A percentile compares a stretch with the other conserved stretches of the same genome.
Evolutionary conservation across 1,140 invertebrate genomes (phyloP).

Genomic region (Galendromus occidentalis): DNA sequence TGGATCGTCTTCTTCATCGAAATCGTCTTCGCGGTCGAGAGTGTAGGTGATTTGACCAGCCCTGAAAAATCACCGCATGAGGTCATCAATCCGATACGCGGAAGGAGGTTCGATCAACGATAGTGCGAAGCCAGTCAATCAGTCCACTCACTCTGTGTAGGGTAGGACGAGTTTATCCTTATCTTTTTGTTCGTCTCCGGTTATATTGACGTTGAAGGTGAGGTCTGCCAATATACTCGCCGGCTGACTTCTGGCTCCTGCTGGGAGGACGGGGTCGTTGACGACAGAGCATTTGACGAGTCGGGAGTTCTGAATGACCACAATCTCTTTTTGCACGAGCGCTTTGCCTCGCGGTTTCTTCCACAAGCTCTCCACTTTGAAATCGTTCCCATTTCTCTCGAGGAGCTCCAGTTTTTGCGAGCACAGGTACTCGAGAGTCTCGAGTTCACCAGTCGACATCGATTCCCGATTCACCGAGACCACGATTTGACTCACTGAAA

Average conservation of each 20-base stretch:
- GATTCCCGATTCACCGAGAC: neutral
- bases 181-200: neutral
- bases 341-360: neutral
- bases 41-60: constrained; percentile 3
- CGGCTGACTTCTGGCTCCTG: neutral
- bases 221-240: neutral
- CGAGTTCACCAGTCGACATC: neutral
- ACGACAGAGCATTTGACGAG: too few species aligned
- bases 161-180: neutral
- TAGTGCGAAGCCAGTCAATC: neutral
- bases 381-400: neutral
- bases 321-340: neutral
- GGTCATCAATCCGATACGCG: neutral
- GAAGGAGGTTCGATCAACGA: neutral
- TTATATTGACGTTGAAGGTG: neutral
- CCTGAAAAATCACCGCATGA: neutral
- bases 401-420: neutral
- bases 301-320: too few species aligned
- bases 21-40: neutral
- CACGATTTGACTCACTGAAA: neutral
- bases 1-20: constrained; percentile 1
- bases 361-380: neutral
- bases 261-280: too few species aligned
- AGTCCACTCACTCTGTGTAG: neutral
- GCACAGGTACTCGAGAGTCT: neutral